Percentiles rank a stretch among this genome's conserved stretches.
Evolutionary conservation across 2,888 invertebrate genomes (phyloP).

Genomic region (Leptopterna dolabrata): DNA sequence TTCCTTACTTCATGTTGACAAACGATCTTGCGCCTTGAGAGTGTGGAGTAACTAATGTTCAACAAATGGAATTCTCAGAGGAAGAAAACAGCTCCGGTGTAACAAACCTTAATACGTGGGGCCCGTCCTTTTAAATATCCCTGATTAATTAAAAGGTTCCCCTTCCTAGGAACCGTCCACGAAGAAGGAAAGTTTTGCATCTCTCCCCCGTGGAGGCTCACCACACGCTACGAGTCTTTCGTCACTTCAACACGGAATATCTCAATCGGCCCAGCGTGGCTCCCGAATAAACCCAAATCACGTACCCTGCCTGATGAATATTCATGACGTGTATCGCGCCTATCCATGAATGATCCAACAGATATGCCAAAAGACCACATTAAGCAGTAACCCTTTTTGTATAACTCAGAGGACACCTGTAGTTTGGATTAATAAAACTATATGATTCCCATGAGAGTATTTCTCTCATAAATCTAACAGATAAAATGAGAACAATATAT

Average conservation of each 20-base stretch:
- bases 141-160: neutral
- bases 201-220: neutral
- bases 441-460: no score
- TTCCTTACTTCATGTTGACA: conserved; percentile 4
- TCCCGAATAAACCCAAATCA: conserved; percentile 27
- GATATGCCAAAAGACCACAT: conserved; percentile 27
- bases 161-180: neutral
- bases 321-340: conserved; percentile 9
- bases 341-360: neutral
- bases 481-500: no score
- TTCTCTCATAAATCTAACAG: no score
- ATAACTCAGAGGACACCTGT: neutral
- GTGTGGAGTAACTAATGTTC: conserved; percentile 41
- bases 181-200: neutral
- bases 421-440: neutral
- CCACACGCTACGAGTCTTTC: neutral
- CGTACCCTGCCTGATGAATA: conserved; percentile 13
- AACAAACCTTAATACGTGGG: neutral
- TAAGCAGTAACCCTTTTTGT: conserved; percentile 13
- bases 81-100: neutral
- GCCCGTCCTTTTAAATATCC: neutral
- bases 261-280: conserved; percentile 18
- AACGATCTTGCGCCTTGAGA: conserved; percentile 40
- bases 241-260: conserved; percentile 24
- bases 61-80: conserved; percentile 29